phyloP scores from a whole-genome alignment of 2,888 invertebrate species.

The Ormia ochracea region DNA sequence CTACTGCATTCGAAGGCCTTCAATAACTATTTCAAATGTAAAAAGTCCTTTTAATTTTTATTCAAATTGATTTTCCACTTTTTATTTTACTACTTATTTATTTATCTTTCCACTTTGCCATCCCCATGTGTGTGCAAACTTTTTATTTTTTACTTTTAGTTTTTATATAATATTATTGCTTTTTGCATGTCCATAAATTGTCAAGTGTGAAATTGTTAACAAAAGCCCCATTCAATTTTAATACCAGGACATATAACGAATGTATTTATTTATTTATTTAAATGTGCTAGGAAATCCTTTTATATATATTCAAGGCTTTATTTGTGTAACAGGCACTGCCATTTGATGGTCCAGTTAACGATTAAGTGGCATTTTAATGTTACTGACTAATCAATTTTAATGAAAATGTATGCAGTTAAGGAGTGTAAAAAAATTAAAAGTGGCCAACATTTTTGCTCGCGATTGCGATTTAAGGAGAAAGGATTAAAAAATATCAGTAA shows the following conservation, averaged over 20 bases:
- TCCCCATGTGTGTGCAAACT: background rate
- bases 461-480: too few relatives aligned
- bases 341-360: background rate
- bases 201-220: conserved; percentile 29
- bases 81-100: too few relatives aligned
- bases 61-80: conserved; percentile 40
- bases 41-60: conserved; percentile 55
- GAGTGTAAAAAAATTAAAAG: too few relatives aligned
- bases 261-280: background rate
- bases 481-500: too few relatives aligned
- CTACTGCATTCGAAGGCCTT: background rate
- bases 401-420: background rate
- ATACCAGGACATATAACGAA: background rate
- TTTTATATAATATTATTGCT: background rate
- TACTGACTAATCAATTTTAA: background rate
- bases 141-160: background rate
- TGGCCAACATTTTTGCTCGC: too few relatives aligned
- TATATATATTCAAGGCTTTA: background rate
- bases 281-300: background rate
- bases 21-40: conserved; percentile 30
- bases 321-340: background rate
- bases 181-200: conserved; percentile 10
- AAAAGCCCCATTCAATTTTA: conserved; percentile 11
- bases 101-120: too few relatives aligned
- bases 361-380: background rate